Evolutionary conservation across 2,797 vertebrate species (phyloP), one percentile per base, ranked within the genome.

Genomic region (Chrysocyon brachyurus): DNA sequence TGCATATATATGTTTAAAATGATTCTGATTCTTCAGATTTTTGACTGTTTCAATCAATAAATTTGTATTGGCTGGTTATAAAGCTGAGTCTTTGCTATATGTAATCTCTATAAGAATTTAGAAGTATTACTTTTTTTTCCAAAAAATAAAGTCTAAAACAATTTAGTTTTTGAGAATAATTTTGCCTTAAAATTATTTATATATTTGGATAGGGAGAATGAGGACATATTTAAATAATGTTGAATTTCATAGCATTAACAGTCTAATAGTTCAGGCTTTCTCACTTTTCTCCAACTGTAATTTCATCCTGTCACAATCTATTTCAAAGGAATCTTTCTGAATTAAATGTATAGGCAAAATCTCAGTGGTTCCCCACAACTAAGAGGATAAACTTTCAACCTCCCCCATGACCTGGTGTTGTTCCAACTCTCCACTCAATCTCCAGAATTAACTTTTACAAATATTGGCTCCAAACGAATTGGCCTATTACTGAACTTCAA

Each of bases 21-120:
- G 33, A 90, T 89, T 95, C 89, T 87, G 57, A 84, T 87, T 84
- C 33, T 83, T 89, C 79, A 90, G 14, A 19, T 68, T 81, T 96
- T 92, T 85, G 14, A 78, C 12, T 36, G 16, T 40, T 88, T 31
- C 24, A 87, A 63, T 83, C 24, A 72, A 59, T 21, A 78, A 54
- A 75, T 87, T 90, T 88, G 19, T 72, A 88, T 8, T 88, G 40
- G 40, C 6, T 83, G 52, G 17, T 94, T 28, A 89, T 88, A 73
- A 90, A 90, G 82, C 57, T 75, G 70, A 91, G 12, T 24, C n/a
- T 36, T 91, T n/a, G 52, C 24, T 93, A 77, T 75, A 79, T 5
- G 31, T 2, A 89, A 73, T 52, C 64, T 77, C 11, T 83, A 22
- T 61, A 86, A 73, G 24, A 90, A 96, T 72, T 85, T 54, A 78